These are phyloP conservation scores for Mustela lutreola DNA, from an alignment of 2,113 vertebrate genomes.

Conservation along the genomic window DNA sequence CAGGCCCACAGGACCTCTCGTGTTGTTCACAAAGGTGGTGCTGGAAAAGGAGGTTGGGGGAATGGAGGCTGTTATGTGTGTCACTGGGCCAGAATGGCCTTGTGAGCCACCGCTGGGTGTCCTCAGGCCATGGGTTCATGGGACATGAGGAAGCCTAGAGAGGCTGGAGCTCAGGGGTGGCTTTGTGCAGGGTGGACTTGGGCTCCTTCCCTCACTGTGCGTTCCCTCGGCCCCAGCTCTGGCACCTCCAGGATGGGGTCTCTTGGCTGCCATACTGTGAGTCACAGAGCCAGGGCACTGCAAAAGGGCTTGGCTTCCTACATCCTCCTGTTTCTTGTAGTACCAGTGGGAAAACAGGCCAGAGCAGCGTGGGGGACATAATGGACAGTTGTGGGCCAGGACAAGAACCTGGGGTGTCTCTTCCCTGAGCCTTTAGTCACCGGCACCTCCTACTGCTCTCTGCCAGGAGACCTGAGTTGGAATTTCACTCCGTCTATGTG, in stretches of 20 bases:
- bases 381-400: background rate
- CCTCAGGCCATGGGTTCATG: background rate
- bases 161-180: background rate
- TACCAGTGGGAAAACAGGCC: background rate
- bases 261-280: background rate
- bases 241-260: background rate
- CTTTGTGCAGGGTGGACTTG: background rate
- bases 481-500: background rate
- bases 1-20: rapidly evolving
- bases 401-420: background rate
- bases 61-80: background rate
- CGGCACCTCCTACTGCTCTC: background rate
- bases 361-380: background rate
- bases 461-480: background rate
- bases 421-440: background rate
- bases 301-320: background rate
- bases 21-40: background rate
- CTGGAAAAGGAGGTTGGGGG: slow-evolving; percentile 3
- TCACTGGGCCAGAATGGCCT: background rate
- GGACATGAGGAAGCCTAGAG: background rate
- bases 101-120: background rate
- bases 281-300: background rate
- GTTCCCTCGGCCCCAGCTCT: rapidly evolving
- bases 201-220: background rate
- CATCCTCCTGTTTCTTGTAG: background rate